Percentiles rank a stretch among this genome's conserved stretches.
phyloP scores from a whole-genome alignment of 2,888 invertebrate genomes.

The Therioaphis trifolii region DNA sequence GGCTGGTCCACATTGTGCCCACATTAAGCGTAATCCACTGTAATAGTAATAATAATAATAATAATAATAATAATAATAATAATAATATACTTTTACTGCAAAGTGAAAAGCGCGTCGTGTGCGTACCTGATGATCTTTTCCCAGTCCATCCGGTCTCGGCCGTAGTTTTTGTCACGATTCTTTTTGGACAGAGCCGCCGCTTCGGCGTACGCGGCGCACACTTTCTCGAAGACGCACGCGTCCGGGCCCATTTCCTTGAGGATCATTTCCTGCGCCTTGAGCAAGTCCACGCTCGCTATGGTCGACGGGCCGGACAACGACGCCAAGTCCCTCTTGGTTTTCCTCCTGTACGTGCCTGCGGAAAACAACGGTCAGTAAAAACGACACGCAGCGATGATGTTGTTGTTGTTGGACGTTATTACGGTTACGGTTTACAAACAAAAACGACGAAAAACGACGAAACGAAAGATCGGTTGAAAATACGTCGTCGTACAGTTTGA shows the following conservation, averaged over 20 bases:
- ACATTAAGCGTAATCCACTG: too few species aligned
- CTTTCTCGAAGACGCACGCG: conserved; percentile 83
- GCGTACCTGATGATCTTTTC: conserved; percentile 82
- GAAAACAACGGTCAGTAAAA: not conserved
- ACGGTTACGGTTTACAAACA: too few species aligned
- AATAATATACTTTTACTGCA: too few species aligned
- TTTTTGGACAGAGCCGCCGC: conserved; percentile 69
- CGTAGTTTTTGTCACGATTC: conserved; percentile 69
- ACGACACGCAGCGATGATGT: too few species aligned
- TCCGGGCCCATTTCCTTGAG: conserved; percentile 80
- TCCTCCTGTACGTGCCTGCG: conserved; percentile 48
- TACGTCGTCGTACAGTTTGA: too few species aligned
- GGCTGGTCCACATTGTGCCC: too few species aligned
- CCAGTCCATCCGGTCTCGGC: conserved; percentile 75
- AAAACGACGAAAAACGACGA: too few species aligned
- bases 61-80: too few species aligned
- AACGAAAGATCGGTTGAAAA: too few species aligned
- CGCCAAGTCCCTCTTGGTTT: conserved; percentile 25
- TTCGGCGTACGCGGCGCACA: conserved; percentile 79
- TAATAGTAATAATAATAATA: too few species aligned
- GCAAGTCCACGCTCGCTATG: conserved; percentile 70
- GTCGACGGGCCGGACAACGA: not conserved
- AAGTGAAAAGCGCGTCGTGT: too few species aligned
- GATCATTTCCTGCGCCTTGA: conserved; percentile 83
- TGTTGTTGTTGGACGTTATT: too few species aligned